phyloP scores from a whole-genome alignment of 2,113 vertebrate genomes.

The Heptranchias perlo region DNA sequence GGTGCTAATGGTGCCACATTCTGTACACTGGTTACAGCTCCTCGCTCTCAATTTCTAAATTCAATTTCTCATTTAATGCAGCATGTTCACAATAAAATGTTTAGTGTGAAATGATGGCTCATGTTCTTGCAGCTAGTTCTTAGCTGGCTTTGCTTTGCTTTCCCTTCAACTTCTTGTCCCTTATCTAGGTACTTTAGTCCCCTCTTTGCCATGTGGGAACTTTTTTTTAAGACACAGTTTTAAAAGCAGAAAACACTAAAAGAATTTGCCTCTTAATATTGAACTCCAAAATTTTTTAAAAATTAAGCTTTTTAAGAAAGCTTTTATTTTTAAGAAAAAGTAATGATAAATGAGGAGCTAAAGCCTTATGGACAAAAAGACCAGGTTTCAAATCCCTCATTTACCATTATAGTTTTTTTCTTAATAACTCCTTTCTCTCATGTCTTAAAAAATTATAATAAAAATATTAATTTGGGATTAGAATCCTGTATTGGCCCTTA shows the following conservation, averaged over 20 bases:
- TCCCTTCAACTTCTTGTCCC: neutral
- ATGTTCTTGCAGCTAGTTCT: neutral
- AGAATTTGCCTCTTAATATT: neutral
- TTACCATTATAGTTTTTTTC: neutral
- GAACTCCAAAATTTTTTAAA: neutral
- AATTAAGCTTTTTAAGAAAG: neutral
- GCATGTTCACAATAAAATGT: constrained; percentile 1
- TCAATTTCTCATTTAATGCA: neutral
- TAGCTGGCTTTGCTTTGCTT: neutral
- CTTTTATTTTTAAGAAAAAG: neutral
- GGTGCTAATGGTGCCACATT: neutral
- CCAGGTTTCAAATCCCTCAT: neutral
- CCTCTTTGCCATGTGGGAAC: neutral
- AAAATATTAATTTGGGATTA: neutral
- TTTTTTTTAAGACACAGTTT: neutral
- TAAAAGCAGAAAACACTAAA: neutral
- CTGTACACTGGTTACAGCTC: neutral
- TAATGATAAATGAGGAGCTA: neutral
- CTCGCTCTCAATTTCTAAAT: neutral
- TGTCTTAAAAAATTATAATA: neutral
- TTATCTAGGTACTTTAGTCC: neutral
- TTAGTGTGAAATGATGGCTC: constrained; percentile 9
- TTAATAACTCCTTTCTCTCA: neutral
- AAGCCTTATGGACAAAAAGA: neutral
- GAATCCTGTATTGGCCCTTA: neutral